Evolutionary conservation across 2,888 invertebrate species (phyloP).

Genomic region (Xestia sexstrigata): DNA sequence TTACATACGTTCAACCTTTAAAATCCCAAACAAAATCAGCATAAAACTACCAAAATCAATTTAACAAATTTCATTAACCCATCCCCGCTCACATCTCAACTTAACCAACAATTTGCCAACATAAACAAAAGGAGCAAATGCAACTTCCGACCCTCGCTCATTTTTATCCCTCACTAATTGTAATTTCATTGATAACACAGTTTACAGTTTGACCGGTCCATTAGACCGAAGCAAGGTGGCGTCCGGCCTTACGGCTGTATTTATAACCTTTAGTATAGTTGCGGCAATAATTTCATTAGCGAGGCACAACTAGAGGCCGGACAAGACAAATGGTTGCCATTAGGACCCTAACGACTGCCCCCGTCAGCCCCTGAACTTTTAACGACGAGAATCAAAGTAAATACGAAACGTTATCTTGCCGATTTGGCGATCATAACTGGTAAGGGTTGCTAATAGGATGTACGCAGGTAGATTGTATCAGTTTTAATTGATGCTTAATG

Average conservation of each 20-base stretch:
- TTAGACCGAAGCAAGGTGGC: constrained; percentile 90
- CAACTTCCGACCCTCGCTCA: constrained; percentile 85
- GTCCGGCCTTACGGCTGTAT: constrained; percentile 88
- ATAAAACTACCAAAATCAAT: constrained; percentile 35
- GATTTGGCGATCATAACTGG: constrained; percentile 89
- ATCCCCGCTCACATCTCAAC: constrained; percentile 49
- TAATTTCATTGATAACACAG: constrained; percentile 91
- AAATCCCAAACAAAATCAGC: background rate
- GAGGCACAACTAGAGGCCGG: constrained; percentile 90
- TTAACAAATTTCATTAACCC: constrained; percentile 51
- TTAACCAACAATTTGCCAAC: constrained; percentile 72
- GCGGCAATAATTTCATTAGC: constrained; percentile 91
- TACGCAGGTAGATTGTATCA: constrained; percentile 79
- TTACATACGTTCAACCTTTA: background rate
- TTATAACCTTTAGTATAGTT: constrained; percentile 90
- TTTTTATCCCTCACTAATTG: constrained; percentile 89
- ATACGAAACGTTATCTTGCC: constrained; percentile 89
- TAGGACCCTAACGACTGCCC: constrained; percentile 89
- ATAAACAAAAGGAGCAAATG: constrained; percentile 80
- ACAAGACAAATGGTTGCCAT: constrained; percentile 91
- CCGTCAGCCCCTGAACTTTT: constrained; percentile 89
- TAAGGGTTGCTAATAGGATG: constrained; percentile 86
- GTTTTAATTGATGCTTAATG: constrained; percentile 75
- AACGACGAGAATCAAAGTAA: constrained; percentile 91
- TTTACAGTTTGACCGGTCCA: constrained; percentile 91